These are phyloP conservation scores for Dicaeum eximium DNA, from an alignment of 2,113 vertebrate species.

Conservation along the genomic window DNA sequence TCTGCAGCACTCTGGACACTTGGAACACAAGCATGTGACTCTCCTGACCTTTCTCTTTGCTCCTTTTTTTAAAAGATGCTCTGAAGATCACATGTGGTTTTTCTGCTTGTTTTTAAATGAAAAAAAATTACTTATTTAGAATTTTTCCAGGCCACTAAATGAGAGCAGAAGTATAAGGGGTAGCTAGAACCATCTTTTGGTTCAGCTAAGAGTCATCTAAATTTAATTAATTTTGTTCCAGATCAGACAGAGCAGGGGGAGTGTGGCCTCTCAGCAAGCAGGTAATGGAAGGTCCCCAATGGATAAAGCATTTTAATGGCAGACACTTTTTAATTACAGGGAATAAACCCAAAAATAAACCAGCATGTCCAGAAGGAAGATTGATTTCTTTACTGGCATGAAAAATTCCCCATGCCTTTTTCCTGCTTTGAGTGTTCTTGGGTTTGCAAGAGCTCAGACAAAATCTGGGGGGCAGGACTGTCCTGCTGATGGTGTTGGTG, in stretches of 20 bases:
- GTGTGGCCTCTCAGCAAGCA: background rate
- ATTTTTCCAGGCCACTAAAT: background rate
- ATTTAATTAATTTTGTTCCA: background rate
- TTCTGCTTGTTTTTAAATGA: background rate
- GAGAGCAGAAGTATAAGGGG: background rate
- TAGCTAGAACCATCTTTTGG: background rate
- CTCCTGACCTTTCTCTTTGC: background rate
- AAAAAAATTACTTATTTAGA: background rate
- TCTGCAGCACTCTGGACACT: background rate
- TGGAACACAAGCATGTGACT: background rate
- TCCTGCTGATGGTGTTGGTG: background rate
- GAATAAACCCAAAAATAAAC: background rate
- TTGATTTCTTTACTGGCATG: background rate
- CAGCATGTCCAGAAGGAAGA: rapidly evolving
- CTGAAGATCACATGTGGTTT: background rate
- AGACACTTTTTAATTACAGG: background rate
- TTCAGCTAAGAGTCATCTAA: background rate
- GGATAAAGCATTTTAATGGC: background rate
- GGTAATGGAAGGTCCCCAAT: background rate
- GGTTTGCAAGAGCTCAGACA: background rate
- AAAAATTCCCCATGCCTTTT: background rate
- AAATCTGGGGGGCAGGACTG: background rate
- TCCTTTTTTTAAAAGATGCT: background rate
- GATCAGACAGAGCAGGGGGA: background rate
- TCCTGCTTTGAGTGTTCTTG: background rate